Percentiles rank a stretch among this genome's conserved stretches.
These are phyloP conservation scores for Noctua janthe DNA, from an alignment of 2,888 invertebrate species.

Conservation along the genomic window DNA sequence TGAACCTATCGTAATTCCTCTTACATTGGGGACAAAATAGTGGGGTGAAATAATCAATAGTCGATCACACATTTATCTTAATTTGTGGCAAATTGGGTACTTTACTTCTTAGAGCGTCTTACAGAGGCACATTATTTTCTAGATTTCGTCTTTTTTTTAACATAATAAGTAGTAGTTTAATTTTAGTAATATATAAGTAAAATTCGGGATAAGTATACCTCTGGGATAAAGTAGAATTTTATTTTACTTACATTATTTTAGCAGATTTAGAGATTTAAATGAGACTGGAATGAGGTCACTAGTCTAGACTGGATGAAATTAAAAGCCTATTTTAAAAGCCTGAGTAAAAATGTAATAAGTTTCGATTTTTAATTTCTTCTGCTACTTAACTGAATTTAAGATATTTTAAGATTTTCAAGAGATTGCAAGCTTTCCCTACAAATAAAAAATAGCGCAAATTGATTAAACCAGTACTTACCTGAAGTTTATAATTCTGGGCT, in stretches of 20 bases:
- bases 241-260: background rate
- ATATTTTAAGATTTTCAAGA: background rate
- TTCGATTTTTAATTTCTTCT: slow-evolving; percentile 6
- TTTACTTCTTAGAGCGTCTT: slow-evolving; percentile 31
- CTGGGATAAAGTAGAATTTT: background rate
- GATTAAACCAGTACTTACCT: background rate
- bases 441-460: background rate
- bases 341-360: background rate
- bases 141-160: background rate
- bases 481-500: background rate
- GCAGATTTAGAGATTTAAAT: background rate
- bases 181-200: background rate
- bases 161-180: too few relatives aligned
- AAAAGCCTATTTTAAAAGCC: slow-evolving; percentile 2
- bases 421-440: background rate
- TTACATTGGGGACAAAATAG: slow-evolving; percentile 44
- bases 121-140: slow-evolving; percentile 4
- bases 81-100: slow-evolving; percentile 59
- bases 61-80: slow-evolving; percentile 63
- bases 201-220: background rate
- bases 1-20: slow-evolving; percentile 27
- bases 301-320: slow-evolving; percentile 15
- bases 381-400: background rate
- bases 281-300: slow-evolving; percentile 10
- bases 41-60: slow-evolving; percentile 64